Evolutionary conservation across 2,113 vertebrate genomes (phyloP), one percentile per base, ranked within the genome.

Genomic region (Nycticorax nycticorax): DNA sequence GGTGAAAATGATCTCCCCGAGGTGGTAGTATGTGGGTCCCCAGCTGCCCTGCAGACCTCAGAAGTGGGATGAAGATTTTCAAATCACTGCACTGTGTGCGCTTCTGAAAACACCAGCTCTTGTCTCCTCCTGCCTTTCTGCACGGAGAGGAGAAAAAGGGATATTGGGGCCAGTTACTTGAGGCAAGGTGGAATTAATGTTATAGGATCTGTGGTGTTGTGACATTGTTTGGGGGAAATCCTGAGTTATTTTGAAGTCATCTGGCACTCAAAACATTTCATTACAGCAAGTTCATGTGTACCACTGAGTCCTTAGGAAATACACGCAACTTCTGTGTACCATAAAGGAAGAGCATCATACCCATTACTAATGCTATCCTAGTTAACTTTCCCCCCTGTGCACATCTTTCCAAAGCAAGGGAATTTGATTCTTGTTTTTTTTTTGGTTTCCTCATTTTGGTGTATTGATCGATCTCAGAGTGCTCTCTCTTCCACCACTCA

Each of bases 21-120:
- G 68, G 24, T 45, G 9, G 16, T 16, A 30, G n/a, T 57, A 24
- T 43, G 47, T 80, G 83, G 19, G 69, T 71, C 59, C 32, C 21
- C 68, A 45, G 71, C 32, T 90, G 75, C 72, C 35, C 30, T 56
- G 9, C n/a, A 37, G 41, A 43, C 47, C 37, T 74, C 63, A 67
- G 26, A 39, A 92, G 1, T 4, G 33, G 37, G 47, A 63, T 37
- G 59, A 24, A 78, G 33, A 9, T 75, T 77, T 50, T 71, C 14
- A 48, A 33, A 48, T 16, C 0, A 0, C 22, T 20, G 57, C 30
- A 57, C 41, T 74, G 56, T 5, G 41, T 55, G 76, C 1, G 1
- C 6, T 71, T 91, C n/a, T 84, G 79, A 60, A n/a, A 78, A 64
- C 11, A 14, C 6, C 75, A 92, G 30, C 39, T 71, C 10, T 68